A percentile compares a stretch with the other conserved stretches of the same genome.
These are phyloP conservation scores for Charadrius vociferus DNA, from an alignment of 2,113 vertebrate species.

Conservation along the genomic window DNA sequence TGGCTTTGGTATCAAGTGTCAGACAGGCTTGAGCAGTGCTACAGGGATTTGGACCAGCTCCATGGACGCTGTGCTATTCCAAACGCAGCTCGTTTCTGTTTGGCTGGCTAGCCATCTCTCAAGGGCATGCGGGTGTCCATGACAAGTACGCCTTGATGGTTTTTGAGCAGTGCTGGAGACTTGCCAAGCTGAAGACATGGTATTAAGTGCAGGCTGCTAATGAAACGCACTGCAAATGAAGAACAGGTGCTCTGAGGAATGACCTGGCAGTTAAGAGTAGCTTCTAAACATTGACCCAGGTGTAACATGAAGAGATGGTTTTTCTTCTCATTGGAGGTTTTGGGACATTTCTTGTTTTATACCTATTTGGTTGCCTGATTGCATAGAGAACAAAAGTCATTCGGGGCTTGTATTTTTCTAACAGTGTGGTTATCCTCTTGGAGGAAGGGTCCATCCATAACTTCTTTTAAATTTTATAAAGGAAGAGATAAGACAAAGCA, in stretches of 20 bases:
- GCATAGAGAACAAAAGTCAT: neutral
- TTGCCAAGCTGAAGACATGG: neutral
- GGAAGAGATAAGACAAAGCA: neutral
- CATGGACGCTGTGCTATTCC: accelerated
- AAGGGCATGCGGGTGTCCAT: neutral
- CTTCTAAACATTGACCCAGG: neutral
- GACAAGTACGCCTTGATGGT: neutral
- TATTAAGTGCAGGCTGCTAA: neutral
- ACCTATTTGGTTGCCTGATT: neutral
- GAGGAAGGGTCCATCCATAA: neutral
- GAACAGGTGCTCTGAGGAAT: neutral
- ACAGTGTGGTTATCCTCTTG: neutral
- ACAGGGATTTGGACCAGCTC: neutral
- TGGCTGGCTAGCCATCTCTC: accelerated
- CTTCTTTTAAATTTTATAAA: neutral
- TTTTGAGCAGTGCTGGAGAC: neutral
- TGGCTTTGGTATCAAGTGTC: neutral
- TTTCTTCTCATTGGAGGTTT: neutral
- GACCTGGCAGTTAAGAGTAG: neutral
- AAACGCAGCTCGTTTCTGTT: neutral
- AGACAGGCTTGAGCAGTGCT: neutral
- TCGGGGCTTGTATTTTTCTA: neutral
- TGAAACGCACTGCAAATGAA: neutral
- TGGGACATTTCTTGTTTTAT: neutral
- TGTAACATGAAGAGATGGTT: neutral